Conservation (phyloP, 2,113 vertebrate species). For the Sardina pilchardus region DNA sequence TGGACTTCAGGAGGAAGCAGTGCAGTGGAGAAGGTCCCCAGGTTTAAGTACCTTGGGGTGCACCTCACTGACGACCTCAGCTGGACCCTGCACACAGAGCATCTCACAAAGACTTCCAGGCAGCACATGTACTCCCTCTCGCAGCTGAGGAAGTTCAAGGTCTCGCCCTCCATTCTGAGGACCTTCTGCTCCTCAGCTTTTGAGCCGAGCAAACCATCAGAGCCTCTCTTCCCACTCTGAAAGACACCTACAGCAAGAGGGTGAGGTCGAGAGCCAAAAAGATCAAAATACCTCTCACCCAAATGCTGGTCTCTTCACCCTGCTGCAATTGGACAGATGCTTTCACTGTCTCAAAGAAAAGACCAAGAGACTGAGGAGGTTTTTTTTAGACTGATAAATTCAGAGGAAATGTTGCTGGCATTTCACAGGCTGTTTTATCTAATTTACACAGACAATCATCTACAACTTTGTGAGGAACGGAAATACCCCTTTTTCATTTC, state of each 20-base stretch:
- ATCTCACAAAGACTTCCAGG: not conserved
- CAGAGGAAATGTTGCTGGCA: no score
- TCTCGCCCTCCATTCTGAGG: not conserved
- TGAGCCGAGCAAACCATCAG: not conserved
- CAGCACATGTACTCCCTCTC: not conserved
- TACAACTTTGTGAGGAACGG: no score
- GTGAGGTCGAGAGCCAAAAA: not conserved
- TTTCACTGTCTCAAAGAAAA: not conserved
- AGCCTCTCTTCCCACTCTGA: not conserved
- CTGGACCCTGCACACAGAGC: not conserved
- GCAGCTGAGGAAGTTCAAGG: no score
- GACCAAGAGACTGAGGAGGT: not conserved
- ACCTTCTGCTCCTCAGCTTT: not conserved
- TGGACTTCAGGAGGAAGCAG: no score
- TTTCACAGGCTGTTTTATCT: no score
- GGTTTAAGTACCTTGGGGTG: slow-evolving; percentile 17
- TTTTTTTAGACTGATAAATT: not conserved
- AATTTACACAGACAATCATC: no score
- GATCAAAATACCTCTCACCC: not conserved
- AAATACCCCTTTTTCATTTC: no score
- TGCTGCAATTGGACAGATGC: not conserved
- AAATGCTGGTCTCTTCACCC: not conserved
- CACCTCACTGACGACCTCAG: slow-evolving; percentile 27
- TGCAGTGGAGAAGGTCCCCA: not conserved
- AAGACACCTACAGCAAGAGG: no score